phyloP scores from a whole-genome alignment of 2,888 invertebrate species.

The Acleris sparsana region DNA sequence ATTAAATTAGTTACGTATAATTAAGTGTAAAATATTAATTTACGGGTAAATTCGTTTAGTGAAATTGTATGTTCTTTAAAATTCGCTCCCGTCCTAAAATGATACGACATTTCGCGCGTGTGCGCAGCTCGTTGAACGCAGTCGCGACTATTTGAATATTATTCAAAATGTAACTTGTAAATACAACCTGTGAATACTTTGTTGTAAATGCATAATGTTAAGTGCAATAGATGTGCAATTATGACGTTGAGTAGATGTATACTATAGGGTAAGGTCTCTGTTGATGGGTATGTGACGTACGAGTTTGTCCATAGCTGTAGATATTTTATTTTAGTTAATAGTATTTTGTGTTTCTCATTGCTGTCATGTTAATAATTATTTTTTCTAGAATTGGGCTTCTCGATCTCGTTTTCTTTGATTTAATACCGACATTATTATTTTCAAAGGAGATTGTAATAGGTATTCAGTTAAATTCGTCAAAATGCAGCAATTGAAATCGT shows the following conservation, averaged over 20 bases:
- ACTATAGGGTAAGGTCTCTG: slow-evolving; percentile 68
- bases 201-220: slow-evolving; percentile 83
- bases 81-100: slow-evolving; percentile 76
- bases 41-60: slow-evolving; percentile 52
- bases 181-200: slow-evolving; percentile 76
- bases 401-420: slow-evolving; percentile 3
- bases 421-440: slow-evolving; percentile 1
- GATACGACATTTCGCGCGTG: slow-evolving; percentile 58
- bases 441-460: background rate
- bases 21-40: slow-evolving; percentile 53
- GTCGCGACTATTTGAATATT: slow-evolving; percentile 29
- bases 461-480: background rate
- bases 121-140: slow-evolving; percentile 12
- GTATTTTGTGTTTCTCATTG: slow-evolving; percentile 46
- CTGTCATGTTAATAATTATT: slow-evolving; percentile 36
- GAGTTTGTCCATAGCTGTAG: slow-evolving; percentile 67
- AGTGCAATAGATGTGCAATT: slow-evolving; percentile 82
- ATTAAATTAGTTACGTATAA: slow-evolving; percentile 47
- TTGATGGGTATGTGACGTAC: slow-evolving; percentile 63
- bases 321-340: slow-evolving; percentile 48
- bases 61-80: slow-evolving; percentile 55
- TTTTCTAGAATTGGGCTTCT: slow-evolving; percentile 27
- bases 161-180: slow-evolving; percentile 50
- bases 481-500: background rate
- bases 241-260: slow-evolving; percentile 80